Evolutionary conservation across 2,113 vertebrate genomes (phyloP).

Genomic region (Megaceryle torquata): DNA sequence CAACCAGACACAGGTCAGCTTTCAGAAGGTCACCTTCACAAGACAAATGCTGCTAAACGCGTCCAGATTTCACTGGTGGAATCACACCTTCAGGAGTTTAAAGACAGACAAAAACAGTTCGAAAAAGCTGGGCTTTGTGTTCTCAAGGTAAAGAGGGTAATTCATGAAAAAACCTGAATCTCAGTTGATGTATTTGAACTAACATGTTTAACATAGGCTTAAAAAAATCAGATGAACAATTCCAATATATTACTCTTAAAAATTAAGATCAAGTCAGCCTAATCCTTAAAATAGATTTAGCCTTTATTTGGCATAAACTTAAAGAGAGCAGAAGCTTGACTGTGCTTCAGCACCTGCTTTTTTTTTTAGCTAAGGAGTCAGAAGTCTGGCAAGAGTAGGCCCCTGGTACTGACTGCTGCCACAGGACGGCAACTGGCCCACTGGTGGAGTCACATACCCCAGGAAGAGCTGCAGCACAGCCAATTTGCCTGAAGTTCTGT

Average conservation of each 20-base stretch:
- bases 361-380: background rate
- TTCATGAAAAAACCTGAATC: background rate
- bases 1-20: background rate
- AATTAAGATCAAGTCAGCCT: background rate
- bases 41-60: accelerated
- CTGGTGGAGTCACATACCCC: background rate
- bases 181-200: background rate
- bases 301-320: background rate
- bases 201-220: background rate
- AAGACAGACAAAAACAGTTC: slow-evolving; percentile 20
- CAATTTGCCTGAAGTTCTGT: background rate
- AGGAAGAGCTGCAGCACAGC: background rate
- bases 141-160: slow-evolving; percentile 71
- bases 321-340: background rate
- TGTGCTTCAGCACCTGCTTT: background rate
- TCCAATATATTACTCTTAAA: background rate
- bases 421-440: background rate
- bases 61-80: background rate
- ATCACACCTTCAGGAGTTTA: background rate
- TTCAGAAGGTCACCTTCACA: background rate
- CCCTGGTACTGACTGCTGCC: background rate
- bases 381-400: background rate
- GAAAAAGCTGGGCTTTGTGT: slow-evolving; percentile 37
- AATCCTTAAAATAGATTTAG: background rate
- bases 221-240: background rate